These are phyloP conservation scores for Desmophyllum pertusum DNA, from an alignment of 92 coral and sea anemone genomes.

Conservation along the genomic window DNA sequence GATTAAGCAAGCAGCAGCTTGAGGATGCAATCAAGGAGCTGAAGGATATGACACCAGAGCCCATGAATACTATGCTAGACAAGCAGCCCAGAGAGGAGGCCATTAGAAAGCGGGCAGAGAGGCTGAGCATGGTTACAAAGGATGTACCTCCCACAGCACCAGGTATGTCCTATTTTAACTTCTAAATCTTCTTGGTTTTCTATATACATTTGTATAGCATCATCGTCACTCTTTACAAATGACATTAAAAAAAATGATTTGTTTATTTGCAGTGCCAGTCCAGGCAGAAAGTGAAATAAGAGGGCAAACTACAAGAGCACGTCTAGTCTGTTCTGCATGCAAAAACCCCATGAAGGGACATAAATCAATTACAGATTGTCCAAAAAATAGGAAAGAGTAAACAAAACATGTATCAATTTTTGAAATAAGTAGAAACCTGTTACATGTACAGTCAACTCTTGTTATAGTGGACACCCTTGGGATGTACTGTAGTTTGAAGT, in stretches of 20 bases:
- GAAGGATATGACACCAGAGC: conserved; percentile 44
- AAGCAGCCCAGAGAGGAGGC: conserved; percentile 51
- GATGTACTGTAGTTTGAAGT: too few species aligned
- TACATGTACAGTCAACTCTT: too few species aligned
- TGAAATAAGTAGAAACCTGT: background rate
- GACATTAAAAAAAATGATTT: background rate
- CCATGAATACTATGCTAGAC: conserved; percentile 60
- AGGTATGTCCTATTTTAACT: background rate
- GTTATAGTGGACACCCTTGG: too few species aligned
- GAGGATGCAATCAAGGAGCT: conserved; percentile 9
- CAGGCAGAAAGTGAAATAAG: conserved; percentile 8
- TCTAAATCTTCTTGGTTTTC: too few species aligned
- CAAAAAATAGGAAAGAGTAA: conserved; percentile 25
- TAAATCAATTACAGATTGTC: conserved; percentile 14
- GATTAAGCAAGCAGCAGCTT: background rate
- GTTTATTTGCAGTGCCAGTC: conserved; percentile 18
- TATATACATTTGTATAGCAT: background rate
- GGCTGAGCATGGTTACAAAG: conserved; percentile 32
- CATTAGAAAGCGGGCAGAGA: conserved; percentile 21
- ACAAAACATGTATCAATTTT: conserved; percentile 7
- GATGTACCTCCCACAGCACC: conserved; percentile 55
- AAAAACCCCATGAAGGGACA: conserved; percentile 44
- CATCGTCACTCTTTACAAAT: too few species aligned
- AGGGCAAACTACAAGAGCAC: conserved; percentile 1
- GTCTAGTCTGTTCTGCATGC: conserved; percentile 7